Percentiles rank a stretch among this genome's conserved stretches.
Conservation (phyloP, 2,888 invertebrate species). For the Cryptocheilus praepositus region DNA sequence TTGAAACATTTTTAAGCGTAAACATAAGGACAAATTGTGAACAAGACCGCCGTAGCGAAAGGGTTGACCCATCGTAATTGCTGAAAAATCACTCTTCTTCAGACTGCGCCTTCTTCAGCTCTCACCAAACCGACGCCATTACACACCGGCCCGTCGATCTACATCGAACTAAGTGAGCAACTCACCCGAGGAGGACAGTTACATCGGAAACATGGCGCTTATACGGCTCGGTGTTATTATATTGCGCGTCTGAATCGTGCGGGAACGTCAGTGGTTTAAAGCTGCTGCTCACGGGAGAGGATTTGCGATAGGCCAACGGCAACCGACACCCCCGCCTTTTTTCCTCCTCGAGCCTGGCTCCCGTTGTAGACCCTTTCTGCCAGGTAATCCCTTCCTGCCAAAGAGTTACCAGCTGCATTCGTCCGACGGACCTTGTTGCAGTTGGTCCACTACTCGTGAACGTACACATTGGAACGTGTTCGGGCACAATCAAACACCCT, state of each 20-base stretch:
- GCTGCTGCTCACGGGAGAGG: neutral
- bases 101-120: too few relatives aligned
- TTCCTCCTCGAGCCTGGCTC: neutral
- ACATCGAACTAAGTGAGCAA: conserved; percentile 22
- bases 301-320: neutral
- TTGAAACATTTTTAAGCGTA: too few relatives aligned
- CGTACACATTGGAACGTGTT: too few relatives aligned
- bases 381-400: conserved; percentile 14
- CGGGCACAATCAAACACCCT: too few relatives aligned
- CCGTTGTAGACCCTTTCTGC: conserved; percentile 8
- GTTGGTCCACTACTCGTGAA: conserved; percentile 5
- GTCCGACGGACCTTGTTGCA: conserved; percentile 37
- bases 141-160: conserved; percentile 10
- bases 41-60: too few relatives aligned
- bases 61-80: too few relatives aligned
- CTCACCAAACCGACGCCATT: too few relatives aligned
- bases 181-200: conserved; percentile 17
- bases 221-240: conserved; percentile 27
- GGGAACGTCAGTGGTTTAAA: neutral
- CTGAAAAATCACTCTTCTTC: too few relatives aligned
- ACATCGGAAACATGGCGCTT: conserved; percentile 23
- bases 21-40: too few relatives aligned
- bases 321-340: conserved; percentile 38
- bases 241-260: conserved; percentile 12
- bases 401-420: conserved; percentile 46